phyloP scores from a whole-genome alignment of 2,113 vertebrate species.

The Nasalis larvatus region DNA sequence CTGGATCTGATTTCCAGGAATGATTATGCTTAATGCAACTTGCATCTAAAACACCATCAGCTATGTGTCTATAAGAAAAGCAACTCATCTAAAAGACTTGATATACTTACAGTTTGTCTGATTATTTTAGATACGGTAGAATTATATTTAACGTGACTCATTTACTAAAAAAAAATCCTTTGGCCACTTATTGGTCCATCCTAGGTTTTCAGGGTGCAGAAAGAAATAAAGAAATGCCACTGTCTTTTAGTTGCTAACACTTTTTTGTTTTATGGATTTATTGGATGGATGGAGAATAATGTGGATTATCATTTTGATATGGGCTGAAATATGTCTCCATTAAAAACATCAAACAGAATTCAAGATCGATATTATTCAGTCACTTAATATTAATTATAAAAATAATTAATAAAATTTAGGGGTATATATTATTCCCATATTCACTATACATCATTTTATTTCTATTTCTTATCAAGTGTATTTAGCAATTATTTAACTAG shows the following conservation, averaged over 20 bases:
- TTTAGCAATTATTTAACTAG: background rate
- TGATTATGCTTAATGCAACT: background rate
- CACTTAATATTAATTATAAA: background rate
- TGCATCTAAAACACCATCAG: background rate
- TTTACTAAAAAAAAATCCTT: background rate
- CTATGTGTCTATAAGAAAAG: background rate
- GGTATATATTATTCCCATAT: background rate
- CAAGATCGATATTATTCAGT: background rate
- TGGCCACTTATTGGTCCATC: background rate
- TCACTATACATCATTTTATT: background rate
- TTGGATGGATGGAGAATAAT: background rate
- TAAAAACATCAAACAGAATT: background rate
- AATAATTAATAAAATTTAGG: background rate
- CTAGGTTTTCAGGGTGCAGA: background rate
- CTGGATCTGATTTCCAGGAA: background rate
- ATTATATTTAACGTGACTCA: background rate
- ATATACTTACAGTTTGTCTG: background rate
- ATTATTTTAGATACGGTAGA: background rate
- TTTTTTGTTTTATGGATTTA: background rate
- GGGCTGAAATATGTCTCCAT: background rate
- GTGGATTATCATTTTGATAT: background rate
- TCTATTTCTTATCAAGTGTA: background rate
- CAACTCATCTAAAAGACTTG: background rate
- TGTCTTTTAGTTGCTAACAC: background rate
- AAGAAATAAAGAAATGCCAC: background rate